Evolutionary conservation across 2,888 invertebrate species (phyloP).

Genomic region (Ophion ellenae): DNA sequence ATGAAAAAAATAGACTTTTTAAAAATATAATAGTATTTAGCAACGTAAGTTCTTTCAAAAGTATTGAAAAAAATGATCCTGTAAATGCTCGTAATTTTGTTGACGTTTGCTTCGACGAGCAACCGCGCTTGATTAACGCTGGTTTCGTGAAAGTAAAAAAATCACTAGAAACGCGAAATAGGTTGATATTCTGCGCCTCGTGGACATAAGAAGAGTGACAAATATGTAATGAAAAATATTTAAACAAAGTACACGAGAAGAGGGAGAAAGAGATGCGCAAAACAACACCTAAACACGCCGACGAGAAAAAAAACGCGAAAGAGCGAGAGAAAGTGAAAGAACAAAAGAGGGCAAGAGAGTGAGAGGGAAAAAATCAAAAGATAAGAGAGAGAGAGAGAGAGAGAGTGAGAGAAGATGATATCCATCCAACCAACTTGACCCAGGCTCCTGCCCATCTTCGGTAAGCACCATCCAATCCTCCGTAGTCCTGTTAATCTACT

Average conservation of each 20-base stretch:
- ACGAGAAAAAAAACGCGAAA: slow-evolving; percentile 53
- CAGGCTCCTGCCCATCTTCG: slow-evolving; percentile 83
- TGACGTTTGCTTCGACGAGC: slow-evolving; percentile 3
- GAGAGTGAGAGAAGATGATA: slow-evolving; percentile 80
- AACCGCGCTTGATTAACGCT: not conserved
- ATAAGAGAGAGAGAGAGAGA: slow-evolving; percentile 72
- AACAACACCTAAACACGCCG: slow-evolving; percentile 36
- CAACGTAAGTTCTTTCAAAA: too few species aligned
- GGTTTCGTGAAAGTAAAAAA: not conserved
- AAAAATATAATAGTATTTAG: not conserved
- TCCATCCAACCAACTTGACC: slow-evolving; percentile 83
- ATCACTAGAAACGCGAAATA: slow-evolving; percentile 2
- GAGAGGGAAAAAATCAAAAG: slow-evolving; percentile 60
- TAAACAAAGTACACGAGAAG: slow-evolving; percentile 66
- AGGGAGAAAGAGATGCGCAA: slow-evolving; percentile 65
- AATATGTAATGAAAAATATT: slow-evolving; percentile 69
- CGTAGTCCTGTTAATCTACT: slow-evolving; percentile 83
- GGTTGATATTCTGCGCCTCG: slow-evolving; percentile 27
- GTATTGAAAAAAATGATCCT: too few species aligned
- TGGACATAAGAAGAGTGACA: slow-evolving; percentile 45
- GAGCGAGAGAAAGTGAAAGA: slow-evolving; percentile 66
- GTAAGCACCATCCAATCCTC: slow-evolving; percentile 84
- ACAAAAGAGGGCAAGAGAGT: slow-evolving; percentile 53
- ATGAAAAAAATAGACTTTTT: too few species aligned
- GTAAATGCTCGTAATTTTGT: not conserved